Evolutionary conservation across 2,113 vertebrate species (phyloP).

Genomic region (Dromaius novaehollandiae): DNA sequence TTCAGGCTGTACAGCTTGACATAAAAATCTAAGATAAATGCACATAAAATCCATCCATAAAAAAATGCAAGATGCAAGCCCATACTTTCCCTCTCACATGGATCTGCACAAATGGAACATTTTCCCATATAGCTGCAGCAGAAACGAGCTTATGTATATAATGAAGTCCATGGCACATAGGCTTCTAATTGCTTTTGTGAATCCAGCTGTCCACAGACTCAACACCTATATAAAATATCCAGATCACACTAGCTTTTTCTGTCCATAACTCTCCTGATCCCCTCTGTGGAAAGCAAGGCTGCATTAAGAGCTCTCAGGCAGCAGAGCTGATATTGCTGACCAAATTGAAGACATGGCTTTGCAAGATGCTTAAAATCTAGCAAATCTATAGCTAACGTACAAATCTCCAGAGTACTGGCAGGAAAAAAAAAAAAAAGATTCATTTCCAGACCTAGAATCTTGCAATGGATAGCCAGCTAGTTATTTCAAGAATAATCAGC

Average conservation of each 20-base stretch:
- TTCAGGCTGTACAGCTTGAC: neutral
- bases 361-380: constrained; percentile 33
- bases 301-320: constrained; percentile 11
- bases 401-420: neutral
- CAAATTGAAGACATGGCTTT: constrained; percentile 1
- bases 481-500: constrained; percentile 12
- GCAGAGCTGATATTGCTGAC: neutral
- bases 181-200: constrained; percentile 25
- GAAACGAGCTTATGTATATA: neutral
- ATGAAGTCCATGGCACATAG: constrained; percentile 15
- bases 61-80: neutral
- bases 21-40: neutral
- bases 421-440: neutral
- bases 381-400: neutral
- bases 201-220: neutral
- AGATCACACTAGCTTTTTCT: neutral
- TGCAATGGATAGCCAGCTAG: neutral
- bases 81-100: neutral
- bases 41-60: neutral
- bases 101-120: neutral
- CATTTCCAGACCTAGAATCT: neutral
- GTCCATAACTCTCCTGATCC: neutral
- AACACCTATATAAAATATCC: neutral
- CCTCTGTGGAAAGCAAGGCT: neutral
- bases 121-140: neutral